Evolutionary conservation across 2,113 vertebrate genomes (phyloP), one percentile per base, ranked within the genome.

Genomic region (Baryphthengus martii): DNA sequence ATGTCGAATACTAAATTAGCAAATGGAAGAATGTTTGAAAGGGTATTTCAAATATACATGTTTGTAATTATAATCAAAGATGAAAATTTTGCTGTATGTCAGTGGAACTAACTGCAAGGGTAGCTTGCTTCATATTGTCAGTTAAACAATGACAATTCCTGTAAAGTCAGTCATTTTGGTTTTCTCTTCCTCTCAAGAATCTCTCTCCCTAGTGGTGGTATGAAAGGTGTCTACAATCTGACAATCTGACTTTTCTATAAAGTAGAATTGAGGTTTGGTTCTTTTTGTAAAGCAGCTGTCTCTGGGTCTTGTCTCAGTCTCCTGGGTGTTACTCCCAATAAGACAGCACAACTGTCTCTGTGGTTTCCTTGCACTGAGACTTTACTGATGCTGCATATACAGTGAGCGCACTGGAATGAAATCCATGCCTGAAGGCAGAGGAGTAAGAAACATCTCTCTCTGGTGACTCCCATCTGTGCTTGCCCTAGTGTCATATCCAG

Each of bases 401-500:
- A 21, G 26, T 35, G 37, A 67, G 33, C 1, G 2, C 2, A 0
- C 66, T 37, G 13, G n/a, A 67, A 24, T 2, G 1, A 78, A 72
- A 49, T 67, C 21, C 8, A 15, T 56, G 26, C 17, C 20, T 16
- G 25, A 50, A 40, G 3, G 24, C 26, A 44, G 25, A 58, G n/a
- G 29, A 71, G 10, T 35, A 62, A 18, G 45, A 20, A 56, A 11
- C 28, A 28, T 67, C 13, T 29, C 6, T 71, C 4, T 39, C 10
- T 59, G 50, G 12, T 59, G 10, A 23, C 44, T 93, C 29, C 28
- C 24, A 17, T 70, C 20, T 33, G 13, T 50, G 7, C 25, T 70
- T 63, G 9, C 24, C 49, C 26, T 39, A 17, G 26, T 8, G 7
- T n/a, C 47, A 24, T 58, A 10, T 56, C 37, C 26, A 23, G 15